A percentile compares a stretch with the other conserved stretches of the same genome.
These are phyloP conservation scores for Arremon aurantiirostris DNA, from an alignment of 2,797 vertebrate genomes.

Conservation along the genomic window DNA sequence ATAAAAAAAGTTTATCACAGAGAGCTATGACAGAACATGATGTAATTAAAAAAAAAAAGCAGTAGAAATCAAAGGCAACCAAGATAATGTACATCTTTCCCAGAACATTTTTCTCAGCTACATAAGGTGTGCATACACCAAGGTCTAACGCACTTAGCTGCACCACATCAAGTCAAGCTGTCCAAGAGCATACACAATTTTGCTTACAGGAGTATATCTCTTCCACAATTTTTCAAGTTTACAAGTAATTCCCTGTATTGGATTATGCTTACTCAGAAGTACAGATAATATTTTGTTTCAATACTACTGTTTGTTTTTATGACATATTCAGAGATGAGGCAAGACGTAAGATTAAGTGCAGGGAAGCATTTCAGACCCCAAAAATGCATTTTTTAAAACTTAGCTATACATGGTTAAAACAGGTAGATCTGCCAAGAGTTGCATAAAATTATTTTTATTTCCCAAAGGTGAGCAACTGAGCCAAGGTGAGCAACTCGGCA, in stretches of 20 bases:
- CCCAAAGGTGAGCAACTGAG: conserved; percentile 24
- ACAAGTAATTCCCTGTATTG: conserved; percentile 41
- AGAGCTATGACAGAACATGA: conserved; percentile 47
- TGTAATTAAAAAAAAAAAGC: neutral
- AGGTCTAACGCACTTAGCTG: conserved; percentile 60
- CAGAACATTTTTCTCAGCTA: conserved; percentile 44
- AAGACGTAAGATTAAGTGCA: conserved; percentile 59
- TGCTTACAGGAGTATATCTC: conserved; percentile 41
- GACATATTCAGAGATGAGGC: conserved; percentile 48
- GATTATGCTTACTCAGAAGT: conserved; percentile 34
- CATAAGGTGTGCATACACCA: conserved; percentile 8
- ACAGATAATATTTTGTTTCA: conserved; percentile 46
- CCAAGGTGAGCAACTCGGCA: conserved; percentile 29
- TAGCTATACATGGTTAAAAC: conserved; percentile 6
- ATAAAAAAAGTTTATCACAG: conserved; percentile 50
- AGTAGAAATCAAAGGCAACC: conserved; percentile 65
- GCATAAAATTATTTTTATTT: conserved; percentile 11
- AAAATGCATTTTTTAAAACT: conserved; percentile 34
- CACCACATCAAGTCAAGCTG: conserved; percentile 45
- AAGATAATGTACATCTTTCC: conserved; percentile 15
- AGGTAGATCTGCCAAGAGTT: conserved; percentile 23
- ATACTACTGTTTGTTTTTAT: conserved; percentile 24
- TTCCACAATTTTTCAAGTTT: conserved; percentile 43
- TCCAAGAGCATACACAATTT: conserved; percentile 33
- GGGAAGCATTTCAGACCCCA: conserved; percentile 60